Base-by-base conservation (phyloP, 2,113 vertebrate species). In the Mesocricetus auratus region DNA sequence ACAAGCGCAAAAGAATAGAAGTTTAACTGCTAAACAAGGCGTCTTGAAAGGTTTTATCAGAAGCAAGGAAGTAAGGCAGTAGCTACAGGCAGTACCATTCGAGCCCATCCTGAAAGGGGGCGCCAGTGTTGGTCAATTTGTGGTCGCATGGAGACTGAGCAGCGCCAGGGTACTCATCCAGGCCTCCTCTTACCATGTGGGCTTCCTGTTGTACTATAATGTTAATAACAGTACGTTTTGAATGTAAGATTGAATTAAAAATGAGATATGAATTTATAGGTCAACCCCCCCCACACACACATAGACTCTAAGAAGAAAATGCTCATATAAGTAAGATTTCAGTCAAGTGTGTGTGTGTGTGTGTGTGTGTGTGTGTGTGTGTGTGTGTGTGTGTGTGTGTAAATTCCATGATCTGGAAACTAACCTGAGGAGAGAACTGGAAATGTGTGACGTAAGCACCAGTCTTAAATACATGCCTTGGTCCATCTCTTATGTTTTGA, bases 201-300 rank as follows among this genome's bases (percentile, higher is more conserved):
- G n/a, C 36, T 78, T 93, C 56, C 26, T 53, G 1, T 11, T 79
- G 1, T 62, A 26, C 42, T 33, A 39, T 33, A 73, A 47, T 36
- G 36, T 45, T 81, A 33, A n/a, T 71, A 71, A 87, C 31, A 83
- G 1, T 79, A 86, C 88, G 26, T 50, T 83, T 10, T 71, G 10
- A 92, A 60, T 89, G 50, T 58, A 26, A 66, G 81, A 82, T 82
- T 74, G 69, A n/a, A 74, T 24, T 62, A 42, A 58, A 96, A 79
- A 60, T 8, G 10, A 4, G 42, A 75, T 33, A 91, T 86, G n/a
- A 88, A 33, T 78, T 3, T 73, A 2, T 39, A 36, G 31, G 74
- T 91, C 71, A 71, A 56, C 50, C 33, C 31, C 50, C 58, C 22
- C 24, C 62, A 74, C 33, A 3, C n/a, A 93, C 0, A n/a, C n/a